Base-by-base conservation (phyloP, 2,113 vertebrate genomes). In the Elachura formosa region DNA sequence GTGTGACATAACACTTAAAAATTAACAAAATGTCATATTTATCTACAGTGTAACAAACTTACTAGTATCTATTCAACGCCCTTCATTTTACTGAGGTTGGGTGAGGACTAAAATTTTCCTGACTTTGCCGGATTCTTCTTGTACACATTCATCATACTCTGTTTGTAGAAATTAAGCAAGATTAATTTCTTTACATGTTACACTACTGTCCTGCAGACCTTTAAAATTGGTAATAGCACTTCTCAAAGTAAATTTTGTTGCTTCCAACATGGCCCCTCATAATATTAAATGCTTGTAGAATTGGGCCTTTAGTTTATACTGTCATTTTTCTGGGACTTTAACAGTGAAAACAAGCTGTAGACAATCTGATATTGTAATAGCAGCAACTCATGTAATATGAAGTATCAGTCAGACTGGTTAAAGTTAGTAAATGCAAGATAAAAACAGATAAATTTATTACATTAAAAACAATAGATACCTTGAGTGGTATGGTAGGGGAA, bases 1-100 rank as follows among this genome's bases (percentile, higher is more conserved):
- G 67, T 90, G 76, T 95, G 68, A 89, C 64, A 66, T 75, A 82
- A 73, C 40, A 85, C 74, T 95, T 90, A 80, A 95, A 92, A 97
- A 84, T 82, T 40, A 79, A 71, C 76, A 96, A 48, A 80, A 52
- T 88, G 24, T 29, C 8, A 46, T 33, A 62, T 84, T 55, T 55
- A 38, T 55, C 23, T 54, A 33, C 15, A 40, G 28, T 7, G 3
- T 34, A 41, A 59, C 13, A 72, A 85, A 75, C 7, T 41, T 71
- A 31, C 10, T 58, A 29, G 5, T 31, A 48, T n/a, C 25, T 51
- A 9, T 38, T 48, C 51, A n/a, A 7, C 10, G 2, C 5, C 24
- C 14, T 13, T 71, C 31, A n/a, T 58, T 54, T 34, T 11, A 73
- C 19, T 48, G n/a, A 58, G 28, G 5, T 40, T 54, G 6, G 1